phyloP scores from a whole-genome alignment of 2,888 invertebrate species.

The Cephus runcator region DNA sequence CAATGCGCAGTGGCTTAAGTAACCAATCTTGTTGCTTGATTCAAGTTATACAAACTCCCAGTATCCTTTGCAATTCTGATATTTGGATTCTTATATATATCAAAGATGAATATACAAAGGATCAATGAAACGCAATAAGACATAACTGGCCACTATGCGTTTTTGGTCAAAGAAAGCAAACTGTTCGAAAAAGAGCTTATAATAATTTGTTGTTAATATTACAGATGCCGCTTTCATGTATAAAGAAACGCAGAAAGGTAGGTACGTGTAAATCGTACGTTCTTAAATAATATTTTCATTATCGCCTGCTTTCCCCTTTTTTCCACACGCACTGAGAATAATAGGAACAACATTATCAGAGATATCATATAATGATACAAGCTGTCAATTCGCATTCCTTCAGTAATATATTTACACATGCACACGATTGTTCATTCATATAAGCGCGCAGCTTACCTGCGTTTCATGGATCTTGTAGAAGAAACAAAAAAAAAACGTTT shows the following conservation, averaged over 20 bases:
- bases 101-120: neutral
- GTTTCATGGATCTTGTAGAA: neutral
- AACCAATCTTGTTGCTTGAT: neutral
- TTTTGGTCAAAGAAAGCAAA: neutral
- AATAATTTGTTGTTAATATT: neutral
- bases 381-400: neutral
- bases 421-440: neutral
- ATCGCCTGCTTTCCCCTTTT: neutral
- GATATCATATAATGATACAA: neutral
- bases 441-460: neutral
- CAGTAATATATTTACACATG: neutral
- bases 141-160: neutral
- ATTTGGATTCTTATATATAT: neutral
- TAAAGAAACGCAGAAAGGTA: neutral
- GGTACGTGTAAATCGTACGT: neutral
- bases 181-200: neutral
- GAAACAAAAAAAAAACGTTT: slow-evolving; percentile 13
- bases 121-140: neutral
- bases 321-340: neutral
- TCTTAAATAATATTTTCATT: neutral
- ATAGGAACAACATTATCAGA: neutral
- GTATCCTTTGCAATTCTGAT: neutral
- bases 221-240: neutral
- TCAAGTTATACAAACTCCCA: neutral
- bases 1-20: neutral